These are phyloP conservation scores for Drosophila pseudoananassae DNA, from an alignment of 1,140 invertebrate species.

Conservation along the genomic window DNA sequence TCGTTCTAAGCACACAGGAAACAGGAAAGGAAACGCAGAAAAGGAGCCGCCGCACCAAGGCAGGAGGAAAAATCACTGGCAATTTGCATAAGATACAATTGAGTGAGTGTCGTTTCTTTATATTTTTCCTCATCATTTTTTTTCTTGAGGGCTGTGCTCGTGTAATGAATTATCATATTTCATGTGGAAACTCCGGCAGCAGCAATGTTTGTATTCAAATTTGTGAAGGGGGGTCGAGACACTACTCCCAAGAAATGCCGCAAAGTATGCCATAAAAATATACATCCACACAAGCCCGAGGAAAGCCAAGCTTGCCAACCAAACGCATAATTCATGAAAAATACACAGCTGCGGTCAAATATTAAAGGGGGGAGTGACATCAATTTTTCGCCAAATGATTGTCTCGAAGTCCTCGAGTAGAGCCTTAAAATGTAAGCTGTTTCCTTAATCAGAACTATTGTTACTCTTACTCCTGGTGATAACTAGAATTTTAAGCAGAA, in stretches of 20 bases:
- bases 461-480: too few species aligned
- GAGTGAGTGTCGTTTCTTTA: slow-evolving; percentile 75
- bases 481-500: slow-evolving; percentile 10
- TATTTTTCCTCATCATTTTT: slow-evolving; percentile 29
- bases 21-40: slow-evolving; percentile 40
- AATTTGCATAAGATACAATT: slow-evolving; percentile 83
- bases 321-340: slow-evolving; percentile 62
- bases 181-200: slow-evolving; percentile 59
- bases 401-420: slow-evolving; percentile 6
- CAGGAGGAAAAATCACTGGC: slow-evolving; percentile 78
- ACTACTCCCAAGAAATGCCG: slow-evolving; percentile 65
- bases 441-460: not conserved
- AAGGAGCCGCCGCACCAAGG: slow-evolving; percentile 40
- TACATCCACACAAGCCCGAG: slow-evolving; percentile 28
- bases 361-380: slow-evolving; percentile 5
- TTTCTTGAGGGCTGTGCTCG: slow-evolving; percentile 47
- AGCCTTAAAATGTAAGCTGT: too few species aligned
- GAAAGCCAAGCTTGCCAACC: slow-evolving; percentile 19
- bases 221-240: slow-evolving; percentile 23
- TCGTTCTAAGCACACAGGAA: slow-evolving; percentile 48
- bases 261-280: slow-evolving; percentile 80
- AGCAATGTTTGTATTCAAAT: slow-evolving; percentile 70
- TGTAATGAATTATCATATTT: slow-evolving; percentile 83
- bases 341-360: slow-evolving; percentile 25
- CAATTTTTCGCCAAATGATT: slow-evolving; percentile 34